phyloP scores from a whole-genome alignment of 2,113 vertebrate genomes.

The Ovibos moschatus region DNA sequence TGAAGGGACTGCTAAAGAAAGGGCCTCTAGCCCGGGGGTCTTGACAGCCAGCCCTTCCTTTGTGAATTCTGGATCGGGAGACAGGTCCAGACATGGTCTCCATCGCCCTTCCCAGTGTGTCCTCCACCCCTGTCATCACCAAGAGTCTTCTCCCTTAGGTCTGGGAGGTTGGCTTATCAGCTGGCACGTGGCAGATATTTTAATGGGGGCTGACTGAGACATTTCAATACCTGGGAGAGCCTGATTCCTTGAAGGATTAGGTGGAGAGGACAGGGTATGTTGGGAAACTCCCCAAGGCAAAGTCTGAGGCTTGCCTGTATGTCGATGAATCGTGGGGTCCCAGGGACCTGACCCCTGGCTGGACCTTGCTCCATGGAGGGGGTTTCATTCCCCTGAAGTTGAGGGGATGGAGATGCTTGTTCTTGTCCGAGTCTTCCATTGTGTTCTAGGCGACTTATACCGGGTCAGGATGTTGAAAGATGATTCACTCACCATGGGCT shows the following conservation, averaged over 20 bases:
- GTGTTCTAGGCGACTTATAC: neutral
- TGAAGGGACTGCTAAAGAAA: too few species aligned
- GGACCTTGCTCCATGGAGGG: neutral
- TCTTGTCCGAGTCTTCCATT: rapidly evolving
- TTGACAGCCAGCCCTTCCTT: rapidly evolving
- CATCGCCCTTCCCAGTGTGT: rapidly evolving
- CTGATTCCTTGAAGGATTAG: neutral
- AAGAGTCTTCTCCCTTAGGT: neutral
- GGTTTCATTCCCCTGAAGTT: rapidly evolving
- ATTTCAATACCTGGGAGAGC: rapidly evolving
- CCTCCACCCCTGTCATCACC: rapidly evolving
- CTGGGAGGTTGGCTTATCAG: rapidly evolving
- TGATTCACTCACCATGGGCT: neutral
- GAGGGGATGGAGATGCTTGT: rapidly evolving
- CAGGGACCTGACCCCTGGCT: rapidly evolving
- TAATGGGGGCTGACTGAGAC: neutral
- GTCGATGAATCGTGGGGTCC: neutral
- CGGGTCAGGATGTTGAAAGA: neutral
- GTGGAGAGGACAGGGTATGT: neutral
- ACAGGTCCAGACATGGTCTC: rapidly evolving
- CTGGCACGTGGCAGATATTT: rapidly evolving
- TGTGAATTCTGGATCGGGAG: rapidly evolving
- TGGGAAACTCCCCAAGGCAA: neutral
- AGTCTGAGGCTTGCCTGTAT: rapidly evolving
- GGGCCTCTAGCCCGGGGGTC: rapidly evolving